Conservation (phyloP, 2,888 invertebrate genomes). For the Drosophila mettleri region DNA sequence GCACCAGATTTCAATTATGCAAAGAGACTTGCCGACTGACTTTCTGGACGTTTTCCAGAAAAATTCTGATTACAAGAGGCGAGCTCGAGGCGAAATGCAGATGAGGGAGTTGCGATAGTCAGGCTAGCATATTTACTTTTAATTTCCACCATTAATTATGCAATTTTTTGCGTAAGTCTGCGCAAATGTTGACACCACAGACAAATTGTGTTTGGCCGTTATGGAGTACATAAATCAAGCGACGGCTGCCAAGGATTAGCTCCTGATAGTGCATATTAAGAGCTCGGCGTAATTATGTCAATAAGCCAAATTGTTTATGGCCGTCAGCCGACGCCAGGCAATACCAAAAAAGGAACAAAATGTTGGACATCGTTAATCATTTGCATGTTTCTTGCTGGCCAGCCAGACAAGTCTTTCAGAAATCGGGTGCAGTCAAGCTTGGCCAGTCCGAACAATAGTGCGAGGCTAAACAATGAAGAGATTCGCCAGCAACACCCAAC, state of each 20-base stretch:
- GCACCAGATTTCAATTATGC: slow-evolving; percentile 71
- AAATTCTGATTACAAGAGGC: slow-evolving; percentile 39
- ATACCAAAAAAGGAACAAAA: slow-evolving; percentile 20
- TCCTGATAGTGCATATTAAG: slow-evolving; percentile 50
- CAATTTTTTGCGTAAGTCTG: slow-evolving; percentile 42
- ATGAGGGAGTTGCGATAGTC: slow-evolving; percentile 12
- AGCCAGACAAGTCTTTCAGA: slow-evolving; percentile 29
- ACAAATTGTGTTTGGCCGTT: slow-evolving; percentile 66
- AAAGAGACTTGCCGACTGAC: slow-evolving; percentile 51
- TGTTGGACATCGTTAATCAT: slow-evolving; percentile 68
- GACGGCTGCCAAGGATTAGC: slow-evolving; percentile 49
- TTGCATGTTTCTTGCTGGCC: slow-evolving; percentile 47
- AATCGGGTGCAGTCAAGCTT: slow-evolving; percentile 33
- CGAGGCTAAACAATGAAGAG: slow-evolving; percentile 44
- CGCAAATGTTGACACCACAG: slow-evolving; percentile 62
- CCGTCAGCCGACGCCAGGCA: slow-evolving; percentile 14
- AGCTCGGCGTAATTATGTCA: slow-evolving; percentile 68
- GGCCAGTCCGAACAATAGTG: slow-evolving; percentile 31
- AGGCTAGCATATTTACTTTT: slow-evolving; percentile 62
- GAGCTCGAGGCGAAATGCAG: slow-evolving; percentile 15
- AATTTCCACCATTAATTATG: slow-evolving; percentile 74
- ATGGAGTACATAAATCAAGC: slow-evolving; percentile 57
- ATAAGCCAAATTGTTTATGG: slow-evolving; percentile 71
- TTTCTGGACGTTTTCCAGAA: slow-evolving; percentile 29
- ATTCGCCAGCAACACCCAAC: slow-evolving; percentile 24